Conservation (phyloP, 2,113 vertebrate species). For the Ptilonorhynchus violaceus region DNA sequence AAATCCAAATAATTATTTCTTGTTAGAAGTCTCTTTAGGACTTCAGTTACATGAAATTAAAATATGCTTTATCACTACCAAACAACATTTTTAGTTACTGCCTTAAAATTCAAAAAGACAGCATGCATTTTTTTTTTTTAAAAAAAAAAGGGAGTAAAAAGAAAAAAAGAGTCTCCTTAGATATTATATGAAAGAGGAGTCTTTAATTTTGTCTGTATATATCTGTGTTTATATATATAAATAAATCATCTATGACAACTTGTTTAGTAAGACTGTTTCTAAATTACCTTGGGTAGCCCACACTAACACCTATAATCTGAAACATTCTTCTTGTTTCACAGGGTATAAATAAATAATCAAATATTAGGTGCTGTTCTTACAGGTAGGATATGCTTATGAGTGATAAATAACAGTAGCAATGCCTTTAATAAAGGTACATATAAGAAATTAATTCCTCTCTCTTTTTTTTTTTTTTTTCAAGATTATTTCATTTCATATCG, state of each 20-base stretch:
- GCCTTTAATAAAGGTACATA: neutral
- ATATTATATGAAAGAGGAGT: neutral
- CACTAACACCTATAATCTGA: neutral
- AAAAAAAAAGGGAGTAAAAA: neutral
- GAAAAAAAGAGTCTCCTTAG: neutral
- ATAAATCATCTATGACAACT: neutral
- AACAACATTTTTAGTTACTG: neutral
- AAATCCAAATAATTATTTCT: neutral
- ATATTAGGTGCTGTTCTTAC: neutral
- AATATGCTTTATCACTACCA: neutral
- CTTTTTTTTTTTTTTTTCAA: neutral
- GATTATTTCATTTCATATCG: neutral
- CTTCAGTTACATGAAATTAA: neutral
- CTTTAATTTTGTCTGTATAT: neutral
- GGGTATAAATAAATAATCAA: neutral
- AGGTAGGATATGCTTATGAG: neutral
- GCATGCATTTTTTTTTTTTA: fast-evolving
- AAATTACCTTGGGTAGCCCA: neutral
- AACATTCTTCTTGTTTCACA: neutral
- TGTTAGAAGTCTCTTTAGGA: neutral
- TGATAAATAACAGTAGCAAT: fast-evolving
- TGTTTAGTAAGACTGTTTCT: neutral
- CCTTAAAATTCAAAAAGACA: neutral
- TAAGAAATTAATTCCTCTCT: fast-evolving
- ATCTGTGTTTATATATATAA: neutral